A percentile compares a stretch with the other conserved stretches of the same genome.
phyloP scores from a whole-genome alignment of 2,888 invertebrate genomes.

The Eumacrocentrus americanus region DNA sequence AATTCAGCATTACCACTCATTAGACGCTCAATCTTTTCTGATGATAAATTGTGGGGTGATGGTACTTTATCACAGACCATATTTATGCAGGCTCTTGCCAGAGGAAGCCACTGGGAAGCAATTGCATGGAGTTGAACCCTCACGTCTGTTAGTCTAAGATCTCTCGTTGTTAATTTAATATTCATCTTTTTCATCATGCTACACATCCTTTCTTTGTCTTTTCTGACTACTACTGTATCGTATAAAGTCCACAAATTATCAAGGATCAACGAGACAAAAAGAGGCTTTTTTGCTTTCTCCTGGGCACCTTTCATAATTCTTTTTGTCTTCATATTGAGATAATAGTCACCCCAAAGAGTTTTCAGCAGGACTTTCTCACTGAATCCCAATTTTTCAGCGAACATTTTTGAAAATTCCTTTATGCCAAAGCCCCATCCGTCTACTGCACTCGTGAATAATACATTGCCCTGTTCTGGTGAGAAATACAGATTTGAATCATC shows the following conservation, averaged over 20 bases:
- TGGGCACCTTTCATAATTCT: conserved; percentile 86
- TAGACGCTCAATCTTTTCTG: conserved; percentile 81
- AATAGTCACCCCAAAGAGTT: conserved; percentile 95
- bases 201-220: conserved; percentile 76
- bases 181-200: conserved; percentile 77
- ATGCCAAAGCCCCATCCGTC: conserved; percentile 94
- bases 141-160: conserved; percentile 79
- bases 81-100: conserved; percentile 80
- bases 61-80: conserved; percentile 85
- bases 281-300: conserved; percentile 88
- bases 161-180: conserved; percentile 76
- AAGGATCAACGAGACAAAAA: conserved; percentile 90
- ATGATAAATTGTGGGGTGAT: conserved; percentile 75
- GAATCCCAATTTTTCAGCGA: conserved; percentile 76
- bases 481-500: conserved; percentile 93
- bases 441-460: conserved; percentile 93
- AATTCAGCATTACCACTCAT: conserved; percentile 76
- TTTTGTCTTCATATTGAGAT: conserved; percentile 83
- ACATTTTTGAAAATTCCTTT: conserved; percentile 81
- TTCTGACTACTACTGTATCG: conserved; percentile 77
- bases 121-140: conserved; percentile 81
- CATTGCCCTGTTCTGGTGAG: conserved; percentile 91
- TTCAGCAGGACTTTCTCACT: conserved; percentile 74
- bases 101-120: conserved; percentile 87
- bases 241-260: conserved; percentile 93